Conservation (phyloP, 2,113 vertebrate genomes). For the Campylorhamphus procurvoides region DNA sequence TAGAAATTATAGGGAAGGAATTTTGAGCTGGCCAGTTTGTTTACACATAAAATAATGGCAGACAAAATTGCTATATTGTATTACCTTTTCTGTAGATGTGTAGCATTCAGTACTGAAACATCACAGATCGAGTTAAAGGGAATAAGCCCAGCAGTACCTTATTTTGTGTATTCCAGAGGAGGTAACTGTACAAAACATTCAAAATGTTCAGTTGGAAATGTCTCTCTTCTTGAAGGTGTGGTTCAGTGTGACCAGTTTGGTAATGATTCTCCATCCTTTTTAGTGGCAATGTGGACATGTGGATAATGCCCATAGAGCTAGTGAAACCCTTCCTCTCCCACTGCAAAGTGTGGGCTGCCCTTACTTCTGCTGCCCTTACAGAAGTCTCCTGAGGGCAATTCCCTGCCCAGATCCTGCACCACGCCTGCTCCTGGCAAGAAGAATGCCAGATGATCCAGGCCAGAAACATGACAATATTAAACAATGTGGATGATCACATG, state of each 20-base stretch:
- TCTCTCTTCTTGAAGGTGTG: neutral
- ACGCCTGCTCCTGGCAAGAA: neutral
- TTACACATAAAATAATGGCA: neutral
- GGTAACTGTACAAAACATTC: neutral
- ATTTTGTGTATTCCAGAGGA: neutral
- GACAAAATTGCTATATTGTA: neutral
- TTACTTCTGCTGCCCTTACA: neutral
- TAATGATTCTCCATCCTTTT: neutral
- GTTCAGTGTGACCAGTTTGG: neutral
- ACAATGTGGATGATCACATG: no score
- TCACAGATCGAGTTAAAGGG: neutral
- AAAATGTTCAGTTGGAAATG: neutral
- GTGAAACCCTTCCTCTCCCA: neutral
- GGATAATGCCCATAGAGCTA: neutral
- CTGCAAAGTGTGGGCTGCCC: neutral
- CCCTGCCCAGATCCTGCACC: fast-evolving
- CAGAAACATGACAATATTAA: neutral
- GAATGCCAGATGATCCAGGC: neutral
- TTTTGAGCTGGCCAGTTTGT: neutral
- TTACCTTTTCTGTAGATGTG: neutral
- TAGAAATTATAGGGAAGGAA: neutral
- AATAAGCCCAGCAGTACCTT: neutral
- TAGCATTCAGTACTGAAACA: neutral
- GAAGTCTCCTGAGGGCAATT: neutral
- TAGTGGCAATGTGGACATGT: neutral